A percentile compares a stretch with the other conserved stretches of the same genome.
phyloP scores from a whole-genome alignment of 2,797 vertebrate genomes.

The Alcedo quadribrachys region DNA sequence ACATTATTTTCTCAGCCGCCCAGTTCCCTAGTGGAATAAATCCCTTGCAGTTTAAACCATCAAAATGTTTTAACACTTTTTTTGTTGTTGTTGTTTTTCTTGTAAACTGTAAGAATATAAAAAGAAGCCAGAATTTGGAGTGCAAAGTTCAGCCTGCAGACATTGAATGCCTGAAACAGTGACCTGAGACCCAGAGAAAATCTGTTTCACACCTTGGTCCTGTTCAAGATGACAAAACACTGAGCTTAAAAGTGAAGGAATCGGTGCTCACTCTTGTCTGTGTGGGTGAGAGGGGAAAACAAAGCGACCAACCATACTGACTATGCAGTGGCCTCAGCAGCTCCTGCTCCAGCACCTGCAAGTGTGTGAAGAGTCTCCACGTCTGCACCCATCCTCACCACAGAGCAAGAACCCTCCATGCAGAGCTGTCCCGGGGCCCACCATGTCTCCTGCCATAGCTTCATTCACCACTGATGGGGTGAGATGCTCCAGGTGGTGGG shows the following conservation, averaged over 20 bases:
- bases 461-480: fast-evolving
- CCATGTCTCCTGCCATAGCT: background rate
- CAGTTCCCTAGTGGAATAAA: background rate
- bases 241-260: background rate
- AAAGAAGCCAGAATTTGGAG: background rate
- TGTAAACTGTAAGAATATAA: background rate
- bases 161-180: fast-evolving
- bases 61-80: background rate
- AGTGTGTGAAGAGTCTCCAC: background rate
- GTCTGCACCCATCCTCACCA: fast-evolving
- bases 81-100: background rate
- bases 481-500: background rate
- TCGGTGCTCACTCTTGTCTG: fast-evolving
- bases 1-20: background rate
- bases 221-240: background rate
- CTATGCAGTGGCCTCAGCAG: background rate
- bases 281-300: background rate
- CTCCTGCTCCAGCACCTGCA: background rate
- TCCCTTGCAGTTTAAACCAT: background rate
- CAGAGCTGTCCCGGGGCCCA: fast-evolving
- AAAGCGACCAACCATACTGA: fast-evolving
- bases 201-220: background rate
- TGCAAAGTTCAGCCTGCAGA: background rate
- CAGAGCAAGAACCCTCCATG: background rate
- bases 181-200: background rate